Conservation (phyloP, 2,797 vertebrate species). For the Calcarius lapponicus region DNA sequence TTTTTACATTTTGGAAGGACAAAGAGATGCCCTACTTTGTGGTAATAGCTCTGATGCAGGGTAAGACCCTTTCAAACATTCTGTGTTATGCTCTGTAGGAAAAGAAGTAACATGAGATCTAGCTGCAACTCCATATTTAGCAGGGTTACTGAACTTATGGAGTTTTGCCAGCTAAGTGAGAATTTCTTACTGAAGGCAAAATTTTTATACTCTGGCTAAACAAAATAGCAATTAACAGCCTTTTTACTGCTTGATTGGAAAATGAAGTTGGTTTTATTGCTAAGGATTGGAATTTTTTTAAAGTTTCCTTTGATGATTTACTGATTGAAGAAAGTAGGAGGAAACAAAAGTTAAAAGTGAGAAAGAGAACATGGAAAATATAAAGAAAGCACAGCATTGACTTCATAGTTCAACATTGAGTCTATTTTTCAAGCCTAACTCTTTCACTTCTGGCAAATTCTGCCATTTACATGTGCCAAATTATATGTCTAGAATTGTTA, state of each 20-base stretch:
- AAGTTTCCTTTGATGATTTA: background rate
- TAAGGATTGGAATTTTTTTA: background rate
- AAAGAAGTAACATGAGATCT: background rate
- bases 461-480: background rate
- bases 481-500: background rate
- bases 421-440: background rate
- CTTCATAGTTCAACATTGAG: background rate
- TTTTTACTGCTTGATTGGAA: background rate
- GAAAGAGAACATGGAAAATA: background rate
- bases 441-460: background rate
- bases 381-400: background rate
- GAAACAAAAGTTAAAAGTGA: background rate
- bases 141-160: background rate
- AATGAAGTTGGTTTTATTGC: background rate
- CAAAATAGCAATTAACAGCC: background rate
- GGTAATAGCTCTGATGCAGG: slow-evolving; percentile 87
- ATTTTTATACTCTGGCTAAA: background rate
- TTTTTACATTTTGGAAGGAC: slow-evolving; percentile 81
- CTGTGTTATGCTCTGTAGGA: background rate
- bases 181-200: background rate
- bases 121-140: background rate
- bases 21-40: slow-evolving; percentile 89
- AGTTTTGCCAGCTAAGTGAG: background rate
- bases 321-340: background rate
- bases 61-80: slow-evolving; percentile 78